Conservation (phyloP, 2,888 invertebrate genomes). For the Blomia tropicalis region DNA sequence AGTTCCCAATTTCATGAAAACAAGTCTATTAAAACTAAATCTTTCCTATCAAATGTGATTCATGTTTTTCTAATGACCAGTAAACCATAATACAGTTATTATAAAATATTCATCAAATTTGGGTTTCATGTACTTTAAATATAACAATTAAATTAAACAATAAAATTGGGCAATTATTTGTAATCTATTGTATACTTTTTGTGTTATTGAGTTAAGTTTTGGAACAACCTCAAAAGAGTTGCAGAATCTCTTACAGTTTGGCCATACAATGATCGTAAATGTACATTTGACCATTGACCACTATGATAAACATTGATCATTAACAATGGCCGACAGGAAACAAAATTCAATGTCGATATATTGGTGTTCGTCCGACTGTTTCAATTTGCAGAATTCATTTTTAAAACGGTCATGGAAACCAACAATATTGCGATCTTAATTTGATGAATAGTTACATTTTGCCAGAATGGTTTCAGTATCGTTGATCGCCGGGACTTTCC, state of each 20-base stretch:
- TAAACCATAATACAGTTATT: not conserved
- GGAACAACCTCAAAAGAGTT: no score
- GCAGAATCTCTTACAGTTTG: no score
- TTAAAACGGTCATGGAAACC: slow-evolving; percentile 35
- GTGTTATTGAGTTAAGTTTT: not conserved
- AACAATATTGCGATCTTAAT: slow-evolving; percentile 41
- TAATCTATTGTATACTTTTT: not conserved
- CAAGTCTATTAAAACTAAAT: no score
- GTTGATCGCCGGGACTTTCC: slow-evolving; percentile 10
- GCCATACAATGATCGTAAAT: not conserved
- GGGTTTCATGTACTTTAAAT: not conserved
- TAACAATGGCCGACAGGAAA: no score
- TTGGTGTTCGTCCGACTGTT: slow-evolving; percentile 38
- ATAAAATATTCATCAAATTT: not conserved
- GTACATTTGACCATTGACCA: no score
- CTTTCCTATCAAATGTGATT: no score
- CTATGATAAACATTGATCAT: no score
- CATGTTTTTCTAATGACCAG: not conserved
- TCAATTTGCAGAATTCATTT: slow-evolving; percentile 39
- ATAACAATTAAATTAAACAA: not conserved
- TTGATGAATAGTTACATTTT: slow-evolving; percentile 42
- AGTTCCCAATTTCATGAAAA: not conserved
- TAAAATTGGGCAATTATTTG: not conserved
- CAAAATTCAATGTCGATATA: slow-evolving; percentile 37
- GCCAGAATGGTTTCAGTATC: slow-evolving; percentile 31